Percentiles rank a stretch among this genome's conserved stretches.
Conservation (phyloP, 2,113 vertebrate genomes). For the Dipodomys stephensi region DNA sequence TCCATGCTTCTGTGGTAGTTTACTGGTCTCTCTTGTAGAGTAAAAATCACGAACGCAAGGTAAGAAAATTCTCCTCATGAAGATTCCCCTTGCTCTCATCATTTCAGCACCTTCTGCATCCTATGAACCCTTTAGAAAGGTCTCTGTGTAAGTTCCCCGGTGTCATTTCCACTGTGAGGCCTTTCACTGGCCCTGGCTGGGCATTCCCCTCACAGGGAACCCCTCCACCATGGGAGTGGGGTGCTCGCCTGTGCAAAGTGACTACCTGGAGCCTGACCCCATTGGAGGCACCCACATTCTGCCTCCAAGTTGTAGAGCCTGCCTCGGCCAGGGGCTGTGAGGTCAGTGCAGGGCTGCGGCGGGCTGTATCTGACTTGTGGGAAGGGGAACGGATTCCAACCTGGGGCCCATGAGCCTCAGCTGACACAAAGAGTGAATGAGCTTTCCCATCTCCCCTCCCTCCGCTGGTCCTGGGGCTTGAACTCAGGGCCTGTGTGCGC, state of each 20-base stretch:
- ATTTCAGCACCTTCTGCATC: neutral
- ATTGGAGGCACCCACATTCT: neutral
- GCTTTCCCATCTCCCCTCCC: too few relatives aligned
- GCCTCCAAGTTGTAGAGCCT: neutral
- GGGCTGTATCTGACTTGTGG: neutral
- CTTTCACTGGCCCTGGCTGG: neutral
- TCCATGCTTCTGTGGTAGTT: neutral
- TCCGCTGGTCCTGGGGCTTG: too few relatives aligned
- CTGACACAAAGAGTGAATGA: too few relatives aligned
- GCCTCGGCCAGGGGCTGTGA: neutral
- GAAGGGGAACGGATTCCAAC: neutral
- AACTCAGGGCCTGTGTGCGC: too few relatives aligned
- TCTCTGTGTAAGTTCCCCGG: neutral
- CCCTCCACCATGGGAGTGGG: too few relatives aligned
- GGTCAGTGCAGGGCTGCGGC: rapidly evolving
- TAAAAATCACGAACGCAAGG: neutral
- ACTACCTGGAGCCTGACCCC: neutral
- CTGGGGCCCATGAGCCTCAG: neutral
- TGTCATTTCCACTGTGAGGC: rapidly evolving
- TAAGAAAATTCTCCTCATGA: neutral
- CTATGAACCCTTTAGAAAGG: neutral
- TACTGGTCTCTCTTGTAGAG: neutral
- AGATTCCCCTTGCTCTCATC: neutral
- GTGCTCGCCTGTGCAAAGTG: neutral
- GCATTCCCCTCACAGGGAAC: neutral